A percentile compares a stretch with the other conserved stretches of the same genome.
phyloP scores from a whole-genome alignment of 1,140 invertebrate genomes.

The Dendrolimus kikuchii region DNA sequence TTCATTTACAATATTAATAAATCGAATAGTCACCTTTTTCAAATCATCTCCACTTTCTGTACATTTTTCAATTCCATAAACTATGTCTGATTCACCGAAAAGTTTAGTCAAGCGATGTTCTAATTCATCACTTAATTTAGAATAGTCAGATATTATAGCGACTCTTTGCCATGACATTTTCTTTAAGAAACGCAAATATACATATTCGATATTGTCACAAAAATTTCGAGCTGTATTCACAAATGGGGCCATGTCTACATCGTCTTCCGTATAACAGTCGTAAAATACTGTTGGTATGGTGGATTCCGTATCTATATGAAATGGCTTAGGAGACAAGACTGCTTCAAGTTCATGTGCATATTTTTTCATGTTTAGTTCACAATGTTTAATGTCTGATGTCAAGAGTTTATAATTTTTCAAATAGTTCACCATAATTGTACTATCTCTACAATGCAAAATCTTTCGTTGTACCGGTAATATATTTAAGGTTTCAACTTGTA shows the following conservation, averaged over 20 bases:
- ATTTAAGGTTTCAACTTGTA: too few species aligned
- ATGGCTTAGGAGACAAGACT: slow-evolving; percentile 8
- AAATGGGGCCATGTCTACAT: too few species aligned
- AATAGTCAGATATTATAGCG: slow-evolving; percentile 21
- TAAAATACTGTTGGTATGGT: slow-evolving; percentile 19
- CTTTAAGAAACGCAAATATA: slow-evolving; percentile 10
- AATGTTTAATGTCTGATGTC: too few species aligned
- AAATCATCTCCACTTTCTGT: slow-evolving; percentile 3
- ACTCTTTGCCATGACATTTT: slow-evolving; percentile 11
- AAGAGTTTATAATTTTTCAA: too few species aligned
- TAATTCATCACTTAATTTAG: slow-evolving; percentile 10
- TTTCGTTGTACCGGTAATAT: too few species aligned
- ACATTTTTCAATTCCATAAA: slow-evolving; percentile 9
- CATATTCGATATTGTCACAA: slow-evolving; percentile 2
- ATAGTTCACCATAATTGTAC: too few species aligned
- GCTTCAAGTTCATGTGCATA: slow-evolving; percentile 1
- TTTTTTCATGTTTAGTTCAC: too few species aligned
- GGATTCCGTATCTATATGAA: neutral
- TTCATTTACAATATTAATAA: slow-evolving; percentile 3
- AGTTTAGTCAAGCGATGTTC: neutral
- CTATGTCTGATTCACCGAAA: slow-evolving; percentile 9
- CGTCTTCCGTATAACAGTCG: neutral
- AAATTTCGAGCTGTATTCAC: too few species aligned
- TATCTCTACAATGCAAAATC: too few species aligned
- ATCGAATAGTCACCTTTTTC: slow-evolving; percentile 8